Base-by-base conservation (phyloP, 1,140 invertebrate genomes). In the Ceratoteleas bidentatus region DNA sequence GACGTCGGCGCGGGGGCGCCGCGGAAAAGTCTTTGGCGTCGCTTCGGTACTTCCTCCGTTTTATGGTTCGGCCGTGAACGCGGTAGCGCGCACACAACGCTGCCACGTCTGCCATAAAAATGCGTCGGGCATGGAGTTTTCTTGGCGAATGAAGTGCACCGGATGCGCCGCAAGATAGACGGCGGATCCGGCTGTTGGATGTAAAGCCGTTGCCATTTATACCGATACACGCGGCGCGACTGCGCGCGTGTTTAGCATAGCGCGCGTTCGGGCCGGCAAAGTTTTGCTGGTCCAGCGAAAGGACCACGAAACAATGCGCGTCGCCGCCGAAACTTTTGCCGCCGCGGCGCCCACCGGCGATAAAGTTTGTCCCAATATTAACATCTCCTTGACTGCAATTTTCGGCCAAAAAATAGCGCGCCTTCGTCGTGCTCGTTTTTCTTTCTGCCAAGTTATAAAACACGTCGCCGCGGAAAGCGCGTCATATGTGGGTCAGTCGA, bases 101-200 rank as follows among this genome's bases (percentile, higher is more conserved):
- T n/a, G n/a, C 32, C 10, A 0, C 32, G 45, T 43, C 13, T 24
- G 33, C 36, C 45, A 69, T 69, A 58, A 69, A 69, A 69, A 15
- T 58, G 56, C n/a, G n/a, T n/a, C 65, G 53, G 15, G 13, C 54
- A 47, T 47, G 14, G 54, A 69, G 32, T 69, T 66, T 69, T 69
- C 54, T 69, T 70, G 56, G 66, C 66, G 66, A 60, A 70, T 60
- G 66, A 70, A 70, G 56, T 57, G 34, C 62, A 24, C 45, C 66
- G 66, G 56, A 61, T 70, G 56, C 38, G 34, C 33, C 13, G 32
- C 33, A 70, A 70, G 66, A 70, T 70, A 58, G 15, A 62, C 38
- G 69, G 57, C 57, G 58, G 8, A 72, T 70, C 47, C 49, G 49
- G 47, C 47, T 58, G 2, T 11, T 34, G 16, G 68, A 60, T 70